Percentiles rank a stretch among this genome's conserved stretches.
Conservation (phyloP, 1,140 invertebrate genomes). For the fruit fly (Drosophila melanogaster) region DNA sequence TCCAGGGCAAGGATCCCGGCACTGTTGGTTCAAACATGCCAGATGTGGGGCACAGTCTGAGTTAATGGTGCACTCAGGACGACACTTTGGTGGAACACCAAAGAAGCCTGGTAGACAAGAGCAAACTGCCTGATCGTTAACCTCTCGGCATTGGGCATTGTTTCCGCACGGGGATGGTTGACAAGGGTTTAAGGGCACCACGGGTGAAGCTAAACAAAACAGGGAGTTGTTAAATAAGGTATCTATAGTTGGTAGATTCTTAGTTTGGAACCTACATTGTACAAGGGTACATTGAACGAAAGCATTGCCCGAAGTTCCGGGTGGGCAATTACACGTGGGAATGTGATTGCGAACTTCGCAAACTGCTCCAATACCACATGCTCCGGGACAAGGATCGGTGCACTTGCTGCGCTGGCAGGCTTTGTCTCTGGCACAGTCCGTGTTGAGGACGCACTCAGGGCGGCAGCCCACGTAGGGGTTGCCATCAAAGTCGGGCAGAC, state of each 20-base stretch:
- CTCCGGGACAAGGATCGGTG: constrained; percentile 90
- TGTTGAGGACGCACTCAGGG: constrained; percentile 93
- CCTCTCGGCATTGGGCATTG: constrained; percentile 87
- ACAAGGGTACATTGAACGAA: constrained; percentile 86
- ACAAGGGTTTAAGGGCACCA: constrained; percentile 86
- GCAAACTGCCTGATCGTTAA: constrained; percentile 87
- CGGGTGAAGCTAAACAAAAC: constrained; percentile 48
- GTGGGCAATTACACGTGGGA: constrained; percentile 89
- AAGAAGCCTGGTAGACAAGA: constrained; percentile 87
- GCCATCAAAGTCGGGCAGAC: constrained; percentile 90
- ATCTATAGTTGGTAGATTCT: constrained; percentile 57
- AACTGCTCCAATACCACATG: constrained; percentile 89
- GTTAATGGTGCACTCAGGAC: constrained; percentile 88
- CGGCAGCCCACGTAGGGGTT: constrained; percentile 89
- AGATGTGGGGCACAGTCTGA: constrained; percentile 88
- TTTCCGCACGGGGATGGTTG: constrained; percentile 91
- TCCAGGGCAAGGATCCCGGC: constrained; percentile 88
- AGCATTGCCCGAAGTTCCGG: constrained; percentile 90
- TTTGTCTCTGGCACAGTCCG: constrained; percentile 89
- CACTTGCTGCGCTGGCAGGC: constrained; percentile 90
- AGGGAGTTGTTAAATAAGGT: not conserved
- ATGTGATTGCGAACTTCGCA: constrained; percentile 90
- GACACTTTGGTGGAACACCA: constrained; percentile 88
- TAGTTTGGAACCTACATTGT: constrained; percentile 85
- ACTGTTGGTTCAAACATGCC: constrained; percentile 90